A percentile compares a stretch with the other conserved stretches of the same genome.
Conservation (phyloP, 1,140 invertebrate genomes). For the Ladona fulva region DNA sequence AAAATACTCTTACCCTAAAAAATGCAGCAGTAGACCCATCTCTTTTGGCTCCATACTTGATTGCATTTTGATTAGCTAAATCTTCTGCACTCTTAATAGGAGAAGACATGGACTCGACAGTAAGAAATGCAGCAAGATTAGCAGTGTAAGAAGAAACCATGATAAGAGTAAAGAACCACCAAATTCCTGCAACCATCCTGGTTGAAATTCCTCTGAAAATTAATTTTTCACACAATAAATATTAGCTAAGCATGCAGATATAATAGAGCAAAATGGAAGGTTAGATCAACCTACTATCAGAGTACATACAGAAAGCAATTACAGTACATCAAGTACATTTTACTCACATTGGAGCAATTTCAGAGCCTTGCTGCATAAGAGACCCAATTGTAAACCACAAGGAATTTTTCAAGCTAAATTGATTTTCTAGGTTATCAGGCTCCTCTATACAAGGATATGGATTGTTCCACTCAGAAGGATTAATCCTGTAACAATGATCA, state of each 20-base stretch:
- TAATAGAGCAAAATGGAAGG: not conserved
- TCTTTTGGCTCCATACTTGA: conserved; percentile 77
- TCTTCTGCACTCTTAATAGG: conserved; percentile 78
- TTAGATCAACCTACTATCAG: conserved; percentile 17
- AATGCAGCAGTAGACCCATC: conserved; percentile 77
- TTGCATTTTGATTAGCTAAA: conserved; percentile 65
- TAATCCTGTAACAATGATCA: conserved; percentile 35
- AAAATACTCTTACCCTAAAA: conserved; percentile 82
- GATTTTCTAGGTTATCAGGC: conserved; percentile 55
- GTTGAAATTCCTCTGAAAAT: too few species aligned
- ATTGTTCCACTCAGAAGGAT: conserved; percentile 65
- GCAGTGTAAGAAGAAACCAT: conserved; percentile 96
- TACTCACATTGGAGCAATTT: conserved; percentile 62
- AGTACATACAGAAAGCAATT: not conserved
- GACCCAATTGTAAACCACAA: conserved; percentile 44
- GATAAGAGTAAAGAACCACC: conserved; percentile 94
- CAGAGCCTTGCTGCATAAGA: too few species aligned
- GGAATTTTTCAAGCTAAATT: conserved; percentile 54
- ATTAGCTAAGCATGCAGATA: not conserved
- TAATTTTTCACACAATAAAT: conserved; percentile 13
- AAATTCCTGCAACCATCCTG: conserved; percentile 65
- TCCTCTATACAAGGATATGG: conserved; percentile 63
- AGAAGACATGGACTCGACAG: conserved; percentile 71
- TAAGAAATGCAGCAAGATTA: conserved; percentile 91
- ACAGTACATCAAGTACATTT: not conserved